Base-by-base conservation (phyloP, 2,797 vertebrate species). In the Coranthus polyacanthus region DNA sequence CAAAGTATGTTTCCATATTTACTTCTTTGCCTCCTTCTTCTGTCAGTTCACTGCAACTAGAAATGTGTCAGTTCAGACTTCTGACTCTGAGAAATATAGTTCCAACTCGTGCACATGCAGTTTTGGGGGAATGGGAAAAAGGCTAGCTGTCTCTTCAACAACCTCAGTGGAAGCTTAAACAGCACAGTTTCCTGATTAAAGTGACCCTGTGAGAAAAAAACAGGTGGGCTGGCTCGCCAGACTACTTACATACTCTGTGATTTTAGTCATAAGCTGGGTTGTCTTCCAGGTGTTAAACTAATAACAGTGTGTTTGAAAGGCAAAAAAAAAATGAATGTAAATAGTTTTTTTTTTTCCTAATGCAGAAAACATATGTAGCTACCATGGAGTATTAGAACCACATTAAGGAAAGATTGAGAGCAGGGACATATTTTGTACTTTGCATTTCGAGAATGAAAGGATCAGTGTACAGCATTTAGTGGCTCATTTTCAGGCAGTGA, bases 1-100 rank as follows among this genome's bases (percentile, higher is more conserved):
- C 16, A 54, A 17, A 62, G 50, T 63, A 10, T 50, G 41, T 46
- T 66, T 74, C 42, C 60, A 43, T 44, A 75, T 82, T 67, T 32
- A 76, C 53, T 17, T 38, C 24, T 57, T 55, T 43, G n/a, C 29
- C 39, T 16, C 9, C 66, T 45, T 26, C 5, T 29, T 62, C 21
- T 64, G 51, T 56, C 44, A 38, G 21, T 21, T 10, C 16, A 49
- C 42, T 54, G 18, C 18, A 41, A 21, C 18, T 43, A 15, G 10
- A 29, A 4, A 3, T 6, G 10, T 29, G 5, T 38, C 16, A n/a
- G 2, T 26, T 68, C 20, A 47, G 50, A 39, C 32, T 4, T 53
- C 6, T 46, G 38, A 64, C 45, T 18, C 6, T 12, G 10, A n/a
- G 1, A 15, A 8, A 41, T 15, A n/a, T n/a, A n/a, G n/a, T n/a